Base-by-base conservation (phyloP, 1,140 invertebrate species). In the Pogonomyrmex californicus region DNA sequence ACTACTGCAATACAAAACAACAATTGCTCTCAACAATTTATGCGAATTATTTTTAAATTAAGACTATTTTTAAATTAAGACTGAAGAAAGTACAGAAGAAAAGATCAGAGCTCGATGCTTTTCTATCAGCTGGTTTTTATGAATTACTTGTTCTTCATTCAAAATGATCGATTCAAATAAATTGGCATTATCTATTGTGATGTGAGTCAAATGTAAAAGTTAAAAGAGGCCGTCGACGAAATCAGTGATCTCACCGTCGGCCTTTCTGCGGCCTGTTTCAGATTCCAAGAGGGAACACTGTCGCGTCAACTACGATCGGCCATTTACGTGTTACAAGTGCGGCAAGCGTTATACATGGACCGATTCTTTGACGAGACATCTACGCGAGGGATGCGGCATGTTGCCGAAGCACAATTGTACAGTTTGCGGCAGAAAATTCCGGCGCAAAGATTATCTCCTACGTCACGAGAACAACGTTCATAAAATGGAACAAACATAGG, bases 271-370 rank as follows among this genome's bases (percentile, higher is more conserved):
- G 10, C 75, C n/a, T 90, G 92, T 93, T 93, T 88, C 92, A 93
- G 92, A 89, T 14, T 30, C 14, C 58, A 91, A 89, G 68, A 87
- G 90, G 77, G 86, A 88, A n/a, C 70, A 65, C 30, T 87, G 86
- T 38, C 88, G 91, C 7, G 92, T 93, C 7, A 92, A 92, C 76
- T 90, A 91, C 77, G 86, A 90, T 14, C 94, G 90, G 51, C 94
- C 95, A 63, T 97, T 96, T 89, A 93, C 92, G 44, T 97, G 97
- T 92, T 92, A 94, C 23, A 95, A 96, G 68, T 97, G 97, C 87
- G 96, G 96, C 33, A 96, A 96, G 87, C 95, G 94, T 85, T 97
- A 97, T 91, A 95, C 96, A 56, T 95, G 97, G 71, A 96, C 96
- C 88, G 96, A 97, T 68, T 96, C 96, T 5, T 90, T 97, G 76